These are phyloP conservation scores for Trissonchulus sp. DNA, from an alignment of 2,888 invertebrate genomes.

Conservation along the genomic window DNA sequence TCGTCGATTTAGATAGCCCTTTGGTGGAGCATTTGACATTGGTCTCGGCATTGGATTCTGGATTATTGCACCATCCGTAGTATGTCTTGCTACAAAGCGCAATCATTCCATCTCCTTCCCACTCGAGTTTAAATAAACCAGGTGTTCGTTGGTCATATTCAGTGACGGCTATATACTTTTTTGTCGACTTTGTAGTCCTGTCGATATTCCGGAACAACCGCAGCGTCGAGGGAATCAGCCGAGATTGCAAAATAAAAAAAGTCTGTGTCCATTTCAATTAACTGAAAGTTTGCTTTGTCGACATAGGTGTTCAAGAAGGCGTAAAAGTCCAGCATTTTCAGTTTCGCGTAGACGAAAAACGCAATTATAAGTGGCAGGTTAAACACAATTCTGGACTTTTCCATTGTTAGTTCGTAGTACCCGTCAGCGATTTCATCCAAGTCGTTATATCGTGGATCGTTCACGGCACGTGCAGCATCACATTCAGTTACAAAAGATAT, in stretches of 20 bases:
- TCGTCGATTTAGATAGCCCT: slow-evolving; percentile 8
- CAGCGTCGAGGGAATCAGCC: neutral
- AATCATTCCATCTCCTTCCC: slow-evolving; percentile 16
- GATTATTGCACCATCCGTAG: neutral
- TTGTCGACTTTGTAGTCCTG: neutral
- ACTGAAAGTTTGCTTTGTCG: neutral
- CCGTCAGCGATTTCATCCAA: neutral
- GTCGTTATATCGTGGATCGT: neutral
- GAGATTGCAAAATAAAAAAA: slow-evolving; percentile 7
- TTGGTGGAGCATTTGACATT: neutral
- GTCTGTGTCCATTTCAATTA: slow-evolving; percentile 22
- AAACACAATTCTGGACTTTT: neutral
- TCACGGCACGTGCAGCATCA: neutral
- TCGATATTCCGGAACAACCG: neutral
- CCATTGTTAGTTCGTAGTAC: neutral
- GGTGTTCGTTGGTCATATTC: slow-evolving; percentile 3
- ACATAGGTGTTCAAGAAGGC: neutral
- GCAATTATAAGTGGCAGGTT: neutral
- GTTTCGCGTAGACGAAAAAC: slow-evolving; percentile 22
- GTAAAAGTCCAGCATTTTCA: slow-evolving; percentile 21
- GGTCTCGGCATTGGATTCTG: neutral
- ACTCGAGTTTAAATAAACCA: slow-evolving; percentile 13
- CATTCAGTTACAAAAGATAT: neutral
- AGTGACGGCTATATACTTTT: neutral
- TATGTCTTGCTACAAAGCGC: slow-evolving; percentile 1